These are phyloP conservation scores for Scaptomyza graminum DNA, from an alignment of 1,140 invertebrate species.

Conservation along the genomic window DNA sequence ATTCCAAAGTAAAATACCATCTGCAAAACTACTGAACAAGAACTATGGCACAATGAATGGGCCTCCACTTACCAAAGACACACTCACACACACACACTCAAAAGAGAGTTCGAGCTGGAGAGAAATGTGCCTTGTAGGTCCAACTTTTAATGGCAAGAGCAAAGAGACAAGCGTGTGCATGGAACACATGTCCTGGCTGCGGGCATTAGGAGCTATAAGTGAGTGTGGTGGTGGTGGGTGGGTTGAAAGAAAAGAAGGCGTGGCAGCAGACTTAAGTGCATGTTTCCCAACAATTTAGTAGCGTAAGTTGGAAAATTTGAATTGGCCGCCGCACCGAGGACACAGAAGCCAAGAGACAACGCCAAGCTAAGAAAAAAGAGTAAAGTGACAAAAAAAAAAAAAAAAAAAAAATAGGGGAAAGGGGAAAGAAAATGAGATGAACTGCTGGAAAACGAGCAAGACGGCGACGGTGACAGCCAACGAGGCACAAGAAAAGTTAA, in stretches of 20 bases:
- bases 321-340: conserved; percentile 49
- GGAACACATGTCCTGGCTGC: conserved; percentile 74
- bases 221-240: too few relatives aligned
- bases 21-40: conserved; percentile 64
- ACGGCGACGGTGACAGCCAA: not conserved
- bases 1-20: conserved; percentile 72
- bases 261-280: conserved; percentile 70
- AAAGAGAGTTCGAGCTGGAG: not conserved
- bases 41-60: conserved; percentile 39
- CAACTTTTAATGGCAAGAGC: conserved; percentile 78
- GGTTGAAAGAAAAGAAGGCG: not conserved
- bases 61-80: conserved; percentile 28
- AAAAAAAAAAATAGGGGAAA: too few relatives aligned
- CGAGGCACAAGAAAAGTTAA: conserved; percentile 21
- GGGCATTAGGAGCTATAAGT: conserved; percentile 30
- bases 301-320: conserved; percentile 77
- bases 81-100: too few relatives aligned
- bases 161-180: conserved; percentile 67
- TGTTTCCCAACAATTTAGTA: conserved; percentile 81
- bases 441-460: not conserved
- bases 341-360: conserved; percentile 12
- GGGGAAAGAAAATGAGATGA: conserved; percentile 11
- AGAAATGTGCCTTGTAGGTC: conserved; percentile 59
- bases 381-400: conserved; percentile 6
- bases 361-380: conserved; percentile 26